Base-by-base conservation (phyloP, 1,140 invertebrate genomes). In the Sweltsa coloradensis region DNA sequence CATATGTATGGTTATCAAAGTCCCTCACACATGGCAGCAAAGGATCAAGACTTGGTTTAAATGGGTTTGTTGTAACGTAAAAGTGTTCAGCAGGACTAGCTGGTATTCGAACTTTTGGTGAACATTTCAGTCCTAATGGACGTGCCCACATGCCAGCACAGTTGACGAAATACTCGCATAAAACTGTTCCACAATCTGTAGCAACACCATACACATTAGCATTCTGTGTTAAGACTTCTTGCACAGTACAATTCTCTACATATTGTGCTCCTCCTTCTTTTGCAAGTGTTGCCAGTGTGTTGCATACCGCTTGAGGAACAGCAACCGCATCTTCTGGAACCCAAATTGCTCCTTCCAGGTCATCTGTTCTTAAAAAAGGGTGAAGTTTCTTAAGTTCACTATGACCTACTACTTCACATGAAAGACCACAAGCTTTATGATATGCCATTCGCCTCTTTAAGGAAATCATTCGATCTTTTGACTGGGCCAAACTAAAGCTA, bases 91-190 rank as follows among this genome's bases (percentile, higher is more conserved):
- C 80, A 23, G 81, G 73, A 63, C 83, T 81, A 5, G 76, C 72
- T 9, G 82, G 81, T 42, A 84, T 78, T 53, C 73, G 67, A 1
- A 85, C 80, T 52, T 70, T 69, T 27, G 79, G 78, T 44, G 63
- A 60, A 50, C 76, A 79, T 49, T 65, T 64, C 47, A 82, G 64
- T 21, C 80, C 81, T 26, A 85, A 59, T 55, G 78, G 71, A 51
- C 80, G 62, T 21, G 79, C 71, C 80, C 81, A 83, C 79, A 83
- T 78, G 54, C 81, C 83, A 50, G 79, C 73, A 64, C 78, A 79
- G 60, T 85, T 83, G 5, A 85, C 70, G 60, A 86, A 82, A 61
- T 78, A 78, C 65, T 85, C 76, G 64, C 81, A 85, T 16, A 69
- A 53, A 34, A 85, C 71, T 26, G 57, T 64, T 41, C 82, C 82